A percentile compares a stretch with the other conserved stretches of the same genome.
These are phyloP conservation scores for Amyelois transitella DNA, from an alignment of 1,140 invertebrate species.

Conservation along the genomic window DNA sequence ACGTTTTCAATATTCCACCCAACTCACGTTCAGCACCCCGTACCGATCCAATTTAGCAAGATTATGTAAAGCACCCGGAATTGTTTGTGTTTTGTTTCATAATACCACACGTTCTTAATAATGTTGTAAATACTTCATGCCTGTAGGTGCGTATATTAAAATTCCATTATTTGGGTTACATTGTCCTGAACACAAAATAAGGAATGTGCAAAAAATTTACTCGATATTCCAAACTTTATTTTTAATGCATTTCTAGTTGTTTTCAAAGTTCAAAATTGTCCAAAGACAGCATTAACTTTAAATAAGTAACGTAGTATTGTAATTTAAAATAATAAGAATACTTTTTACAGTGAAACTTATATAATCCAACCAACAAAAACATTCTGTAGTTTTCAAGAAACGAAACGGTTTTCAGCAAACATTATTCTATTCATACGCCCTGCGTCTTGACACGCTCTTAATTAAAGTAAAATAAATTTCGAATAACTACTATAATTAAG, in stretches of 20 bases:
- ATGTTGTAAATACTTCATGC: conserved; percentile 53
- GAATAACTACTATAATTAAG: conserved; percentile 16
- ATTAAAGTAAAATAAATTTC: neutral
- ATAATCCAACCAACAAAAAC: too few relatives aligned
- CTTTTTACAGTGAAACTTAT: too few relatives aligned
- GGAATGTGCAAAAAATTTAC: neutral
- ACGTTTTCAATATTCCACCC: neutral
- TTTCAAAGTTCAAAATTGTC: too few relatives aligned
- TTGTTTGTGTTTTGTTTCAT: conserved; percentile 53
- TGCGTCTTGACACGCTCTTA: too few relatives aligned
- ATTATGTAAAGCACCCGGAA: conserved; percentile 51
- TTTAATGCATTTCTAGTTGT: too few relatives aligned
- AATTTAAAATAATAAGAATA: too few relatives aligned
- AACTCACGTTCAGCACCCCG: neutral
- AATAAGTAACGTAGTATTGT: too few relatives aligned
- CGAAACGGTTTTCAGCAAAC: too few relatives aligned
- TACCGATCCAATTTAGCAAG: conserved; percentile 48
- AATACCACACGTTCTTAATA: conserved; percentile 41
- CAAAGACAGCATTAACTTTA: too few relatives aligned
- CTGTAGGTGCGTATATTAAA: conserved; percentile 44
- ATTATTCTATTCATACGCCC: too few relatives aligned
- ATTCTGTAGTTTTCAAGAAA: neutral
- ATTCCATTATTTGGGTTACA: conserved; percentile 43
- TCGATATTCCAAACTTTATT: neutral
- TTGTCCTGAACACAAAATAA: conserved; percentile 1